These are phyloP conservation scores for Pseudoatta argentina DNA, from an alignment of 1,140 invertebrate genomes.

Conservation along the genomic window DNA sequence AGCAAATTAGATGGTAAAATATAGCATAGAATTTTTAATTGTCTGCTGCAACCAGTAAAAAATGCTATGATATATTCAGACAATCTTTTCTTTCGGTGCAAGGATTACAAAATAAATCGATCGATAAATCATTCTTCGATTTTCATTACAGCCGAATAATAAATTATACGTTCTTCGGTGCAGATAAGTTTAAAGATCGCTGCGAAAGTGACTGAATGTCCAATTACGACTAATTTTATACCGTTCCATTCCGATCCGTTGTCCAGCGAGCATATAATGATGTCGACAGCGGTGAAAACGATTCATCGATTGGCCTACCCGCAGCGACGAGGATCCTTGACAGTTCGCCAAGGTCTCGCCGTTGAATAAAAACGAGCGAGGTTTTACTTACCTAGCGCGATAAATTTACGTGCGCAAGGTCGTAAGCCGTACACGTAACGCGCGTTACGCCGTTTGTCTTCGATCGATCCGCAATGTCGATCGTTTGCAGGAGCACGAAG, in stretches of 20 bases:
- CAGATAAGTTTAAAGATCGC: background rate
- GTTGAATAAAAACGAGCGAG: conserved; percentile 64
- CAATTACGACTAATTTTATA: background rate
- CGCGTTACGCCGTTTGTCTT: conserved; percentile 61
- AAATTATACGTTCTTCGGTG: background rate
- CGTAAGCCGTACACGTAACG: conserved; percentile 70
- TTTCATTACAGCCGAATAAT: background rate
- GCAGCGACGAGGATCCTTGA: conserved; percentile 72
- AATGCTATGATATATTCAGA: too few relatives aligned
- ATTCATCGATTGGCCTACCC: conserved; percentile 50
- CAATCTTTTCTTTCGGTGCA: too few relatives aligned
- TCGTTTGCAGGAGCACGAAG: background rate
- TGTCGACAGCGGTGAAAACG: background rate
- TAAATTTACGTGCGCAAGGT: conserved; percentile 81
- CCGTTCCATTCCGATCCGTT: background rate
- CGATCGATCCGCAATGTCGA: conserved; percentile 29
- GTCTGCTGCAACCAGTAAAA: too few relatives aligned
- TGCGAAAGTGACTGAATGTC: background rate
- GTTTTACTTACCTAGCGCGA: conserved; percentile 75
- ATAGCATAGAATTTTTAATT: too few relatives aligned
- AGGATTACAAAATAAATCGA: background rate
- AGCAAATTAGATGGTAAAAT: too few relatives aligned
- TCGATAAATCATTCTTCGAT: background rate
- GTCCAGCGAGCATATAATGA: background rate
- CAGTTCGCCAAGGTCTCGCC: conserved; percentile 71